A percentile compares a stretch with the other conserved stretches of the same genome.
phyloP scores from a whole-genome alignment of 2,797 vertebrate genomes.

The Miichthys miiuy region DNA sequence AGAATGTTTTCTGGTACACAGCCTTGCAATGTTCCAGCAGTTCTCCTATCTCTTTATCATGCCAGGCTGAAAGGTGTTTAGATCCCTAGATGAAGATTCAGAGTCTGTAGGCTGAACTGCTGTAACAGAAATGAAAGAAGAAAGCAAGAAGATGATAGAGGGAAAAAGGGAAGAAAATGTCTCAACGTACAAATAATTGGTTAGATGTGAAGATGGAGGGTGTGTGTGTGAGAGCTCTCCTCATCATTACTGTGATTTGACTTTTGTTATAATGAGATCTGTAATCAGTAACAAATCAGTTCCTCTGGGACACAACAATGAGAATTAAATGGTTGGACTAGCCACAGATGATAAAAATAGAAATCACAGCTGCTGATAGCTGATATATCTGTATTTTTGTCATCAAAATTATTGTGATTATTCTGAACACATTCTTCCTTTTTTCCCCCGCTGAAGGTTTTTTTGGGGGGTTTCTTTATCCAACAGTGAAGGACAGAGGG shows the following conservation, averaged over 20 bases:
- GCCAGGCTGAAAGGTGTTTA: slow-evolving; percentile 41
- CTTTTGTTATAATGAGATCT: slow-evolving; percentile 59
- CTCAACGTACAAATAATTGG: slow-evolving; percentile 24
- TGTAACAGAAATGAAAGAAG: background rate
- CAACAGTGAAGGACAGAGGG: no score
- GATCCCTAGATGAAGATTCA: slow-evolving; percentile 28
- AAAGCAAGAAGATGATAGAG: background rate
- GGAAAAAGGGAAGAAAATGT: background rate
- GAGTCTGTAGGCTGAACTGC: slow-evolving; percentile 21
- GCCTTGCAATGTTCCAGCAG: slow-evolving; percentile 22
- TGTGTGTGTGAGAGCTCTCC: slow-evolving; percentile 12
- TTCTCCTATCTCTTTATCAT: slow-evolving; percentile 48
- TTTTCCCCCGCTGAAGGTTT: no score
- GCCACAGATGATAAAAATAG: slow-evolving; percentile 47
- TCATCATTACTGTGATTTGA: slow-evolving; percentile 36
- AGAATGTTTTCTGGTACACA: slow-evolving; percentile 34
- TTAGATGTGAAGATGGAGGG: slow-evolving; percentile 26
- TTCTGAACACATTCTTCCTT: no score
- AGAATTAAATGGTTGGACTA: slow-evolving; percentile 53
- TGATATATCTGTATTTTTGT: no score
- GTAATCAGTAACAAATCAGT: slow-evolving; percentile 54
- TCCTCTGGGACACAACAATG: slow-evolving; percentile 51
- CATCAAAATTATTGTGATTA: no score
- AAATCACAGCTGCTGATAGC: slow-evolving; percentile 42
- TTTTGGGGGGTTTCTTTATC: no score